Evolutionary conservation across 1,140 invertebrate genomes (phyloP), one percentile per base, ranked within the genome.

Genomic region (Cyclina sinensis): DNA sequence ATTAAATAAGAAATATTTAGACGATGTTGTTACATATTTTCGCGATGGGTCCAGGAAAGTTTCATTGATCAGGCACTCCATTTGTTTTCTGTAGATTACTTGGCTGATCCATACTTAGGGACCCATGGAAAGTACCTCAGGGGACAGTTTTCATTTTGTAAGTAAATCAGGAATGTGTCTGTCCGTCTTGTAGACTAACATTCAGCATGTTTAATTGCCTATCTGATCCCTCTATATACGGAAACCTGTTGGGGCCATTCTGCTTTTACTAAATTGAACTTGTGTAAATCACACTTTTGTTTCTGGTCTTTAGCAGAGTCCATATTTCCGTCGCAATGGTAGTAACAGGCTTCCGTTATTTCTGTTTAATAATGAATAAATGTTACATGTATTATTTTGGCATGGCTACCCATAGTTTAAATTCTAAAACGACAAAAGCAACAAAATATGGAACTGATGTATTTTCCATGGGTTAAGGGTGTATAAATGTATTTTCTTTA

Each of bases 91-190:
- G 30, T 78, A 88, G 86, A 88, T 82, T 88, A 82, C 65, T 73
- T 82, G 46, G 86, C 76, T 14, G 86, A 88, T 54, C 86, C 86
- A 30, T 65, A 76, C 30, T 76, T 88, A 83, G 86, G 86, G 79
- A 76, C 80, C 80, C 79, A 82, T 82, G 86, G 86, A 83, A 82
- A 83, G 79, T 82, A 88, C 79, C 86, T 74, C 65, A 80, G 79
- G 78, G 86, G 86, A 73, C 79, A 88, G 43, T 88, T 82, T 76
- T 83, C 70, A 24, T 88, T 88, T 88, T 88, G 86, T 88, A 88
- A 88, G 86, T 88, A 88, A 85, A 78, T 18, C 32, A 70, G 9
- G 11, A n/a, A 35, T 70, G 21, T 70, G 37, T 62, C 24, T 27
- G 57, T 62, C 27, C 57, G 57, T 62, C 9, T 2, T 62, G 57